phyloP scores from a whole-genome alignment of 2,113 vertebrate species.

The Oreocharis arfaki region DNA sequence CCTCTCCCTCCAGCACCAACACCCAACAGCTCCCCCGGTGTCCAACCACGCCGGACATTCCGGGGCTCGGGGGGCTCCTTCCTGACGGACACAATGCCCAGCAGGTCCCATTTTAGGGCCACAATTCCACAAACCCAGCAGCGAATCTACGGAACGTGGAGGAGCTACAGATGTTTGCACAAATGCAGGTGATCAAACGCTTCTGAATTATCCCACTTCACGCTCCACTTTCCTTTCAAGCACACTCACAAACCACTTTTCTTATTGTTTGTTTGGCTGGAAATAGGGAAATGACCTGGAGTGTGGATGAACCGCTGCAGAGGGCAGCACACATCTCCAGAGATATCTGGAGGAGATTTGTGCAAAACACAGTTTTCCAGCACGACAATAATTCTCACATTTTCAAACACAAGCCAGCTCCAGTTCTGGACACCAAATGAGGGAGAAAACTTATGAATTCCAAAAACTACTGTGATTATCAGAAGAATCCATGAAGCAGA shows the following conservation, averaged over 20 bases:
- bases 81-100: rapidly evolving
- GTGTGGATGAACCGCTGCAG: constrained; percentile 21
- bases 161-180: not conserved
- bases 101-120: rapidly evolving
- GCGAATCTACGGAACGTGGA: rapidly evolving
- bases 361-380: not conserved
- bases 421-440: rapidly evolving
- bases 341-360: not conserved
- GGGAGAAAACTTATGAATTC: not conserved
- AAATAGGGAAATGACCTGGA: constrained; percentile 40
- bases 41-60: rapidly evolving
- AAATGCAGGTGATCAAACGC: not conserved
- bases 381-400: not conserved
- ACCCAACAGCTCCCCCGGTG: not conserved
- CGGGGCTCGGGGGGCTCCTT: not conserved
- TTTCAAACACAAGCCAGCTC: not conserved
- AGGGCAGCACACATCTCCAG: constrained; percentile 25
- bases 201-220: not conserved
- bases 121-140: not conserved
- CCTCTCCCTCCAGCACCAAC: not conserved
- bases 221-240: not conserved
- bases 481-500: not conserved
- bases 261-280: constrained; percentile 26
- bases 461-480: not conserved
- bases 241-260: not conserved